Conservation (phyloP, 2,113 vertebrate species). For the Rhombomys opimus region DNA sequence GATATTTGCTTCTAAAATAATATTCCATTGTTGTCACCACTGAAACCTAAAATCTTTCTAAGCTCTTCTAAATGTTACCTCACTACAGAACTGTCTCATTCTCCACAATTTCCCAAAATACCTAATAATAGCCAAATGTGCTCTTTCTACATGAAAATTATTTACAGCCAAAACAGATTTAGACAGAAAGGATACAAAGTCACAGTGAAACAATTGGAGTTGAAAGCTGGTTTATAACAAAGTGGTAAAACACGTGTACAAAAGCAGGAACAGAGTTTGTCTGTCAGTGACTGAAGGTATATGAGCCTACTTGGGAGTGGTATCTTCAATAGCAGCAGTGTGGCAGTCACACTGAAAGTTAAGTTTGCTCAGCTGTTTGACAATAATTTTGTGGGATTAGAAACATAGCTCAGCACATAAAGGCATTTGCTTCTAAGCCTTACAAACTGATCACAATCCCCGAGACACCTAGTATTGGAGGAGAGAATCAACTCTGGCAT, state of each 20-base stretch:
- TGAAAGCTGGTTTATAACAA: not conserved
- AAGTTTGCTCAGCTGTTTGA: not conserved
- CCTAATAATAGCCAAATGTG: not conserved
- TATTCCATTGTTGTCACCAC: not conserved
- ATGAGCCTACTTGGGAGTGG: not conserved
- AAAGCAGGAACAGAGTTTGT: not conserved
- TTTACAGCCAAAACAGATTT: not conserved
- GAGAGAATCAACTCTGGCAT: not conserved
- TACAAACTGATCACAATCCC: not conserved
- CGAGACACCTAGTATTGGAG: not conserved
- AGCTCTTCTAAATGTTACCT: not conserved
- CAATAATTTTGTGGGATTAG: not conserved
- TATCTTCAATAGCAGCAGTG: not conserved
- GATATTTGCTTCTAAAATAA: not conserved
- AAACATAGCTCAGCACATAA: not conserved
- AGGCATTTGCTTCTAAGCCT: not conserved
- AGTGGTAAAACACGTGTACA: not conserved
- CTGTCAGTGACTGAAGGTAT: not conserved
- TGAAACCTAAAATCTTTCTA: not conserved
- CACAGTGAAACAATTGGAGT: not conserved
- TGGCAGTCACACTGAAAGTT: not conserved
- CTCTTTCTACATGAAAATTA: not conserved
- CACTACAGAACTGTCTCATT: not conserved
- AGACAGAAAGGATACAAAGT: not conserved
- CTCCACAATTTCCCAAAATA: no score